Percentiles rank a stretch among this genome's conserved stretches.
Evolutionary conservation across 2,797 vertebrate genomes (phyloP).

Genomic region (Ctenosaura bakeri): DNA sequence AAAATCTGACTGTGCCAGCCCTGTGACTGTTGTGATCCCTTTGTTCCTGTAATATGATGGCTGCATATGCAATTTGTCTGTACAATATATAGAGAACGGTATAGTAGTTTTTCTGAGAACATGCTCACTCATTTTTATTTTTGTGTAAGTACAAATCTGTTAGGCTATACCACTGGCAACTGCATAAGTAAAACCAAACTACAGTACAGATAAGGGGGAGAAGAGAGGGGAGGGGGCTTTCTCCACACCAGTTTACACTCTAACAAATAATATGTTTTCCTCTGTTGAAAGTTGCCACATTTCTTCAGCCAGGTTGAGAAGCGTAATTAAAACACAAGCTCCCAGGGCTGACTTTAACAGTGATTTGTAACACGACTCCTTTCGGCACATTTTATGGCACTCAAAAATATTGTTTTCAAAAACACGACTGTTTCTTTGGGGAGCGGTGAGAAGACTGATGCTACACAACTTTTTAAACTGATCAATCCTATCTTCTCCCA

Average conservation of each 20-base stretch:
- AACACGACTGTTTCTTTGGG: slow-evolving; percentile 56
- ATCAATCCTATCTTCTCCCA: slow-evolving; percentile 67
- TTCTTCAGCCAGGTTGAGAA: slow-evolving; percentile 54
- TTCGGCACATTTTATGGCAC: slow-evolving; percentile 57
- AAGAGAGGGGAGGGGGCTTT: slow-evolving; percentile 3
- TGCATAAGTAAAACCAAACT: slow-evolving; percentile 52
- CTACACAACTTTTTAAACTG: slow-evolving; percentile 73
- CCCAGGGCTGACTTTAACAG: slow-evolving; percentile 49
- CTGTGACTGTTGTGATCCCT: slow-evolving; percentile 51
- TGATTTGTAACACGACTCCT: slow-evolving; percentile 44
- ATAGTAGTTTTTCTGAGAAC: slow-evolving; percentile 51
- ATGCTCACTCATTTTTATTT: slow-evolving; percentile 9
- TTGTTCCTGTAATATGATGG: slow-evolving; percentile 50
- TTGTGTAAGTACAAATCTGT: slow-evolving; percentile 42
- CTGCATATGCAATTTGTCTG: slow-evolving; percentile 51
- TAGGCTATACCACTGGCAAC: slow-evolving; percentile 26
- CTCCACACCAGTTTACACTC: slow-evolving; percentile 48
- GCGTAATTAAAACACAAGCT: slow-evolving; percentile 43
- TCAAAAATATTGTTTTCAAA: slow-evolving; percentile 73
- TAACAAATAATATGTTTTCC: slow-evolving; percentile 49
- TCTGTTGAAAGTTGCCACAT: slow-evolving; percentile 62
- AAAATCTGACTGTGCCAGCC: slow-evolving; percentile 42
- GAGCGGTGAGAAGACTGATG: slow-evolving; percentile 45
- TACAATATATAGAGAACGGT: slow-evolving; percentile 58
- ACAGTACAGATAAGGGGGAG: background rate